Evolutionary conservation across 2,888 invertebrate species (phyloP).

Genomic region (Protonemura montana): DNA sequence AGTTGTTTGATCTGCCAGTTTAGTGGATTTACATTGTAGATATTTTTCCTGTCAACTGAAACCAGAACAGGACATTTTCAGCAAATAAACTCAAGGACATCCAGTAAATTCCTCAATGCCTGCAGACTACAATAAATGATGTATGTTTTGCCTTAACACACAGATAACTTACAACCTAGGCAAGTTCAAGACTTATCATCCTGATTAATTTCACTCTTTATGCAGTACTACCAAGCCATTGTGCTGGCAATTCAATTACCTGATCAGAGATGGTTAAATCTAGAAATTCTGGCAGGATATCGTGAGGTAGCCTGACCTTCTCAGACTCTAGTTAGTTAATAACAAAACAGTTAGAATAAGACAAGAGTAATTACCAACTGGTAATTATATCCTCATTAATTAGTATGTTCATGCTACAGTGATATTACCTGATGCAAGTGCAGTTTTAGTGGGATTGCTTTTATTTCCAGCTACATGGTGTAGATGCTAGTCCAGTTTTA

Average conservation of each 20-base stretch:
- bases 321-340: not conserved
- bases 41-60: not conserved
- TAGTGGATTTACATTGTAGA: not conserved
- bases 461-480: too few species aligned
- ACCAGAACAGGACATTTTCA: conserved; percentile 19
- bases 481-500: too few species aligned
- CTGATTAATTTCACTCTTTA: not conserved
- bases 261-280: too few species aligned
- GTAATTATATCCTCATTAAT: not conserved
- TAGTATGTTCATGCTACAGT: not conserved
- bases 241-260: too few species aligned
- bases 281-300: too few species aligned
- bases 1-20: not conserved
- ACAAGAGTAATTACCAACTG: not conserved
- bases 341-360: not conserved
- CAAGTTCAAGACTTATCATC: conserved; percentile 31
- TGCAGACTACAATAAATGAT: too few species aligned
- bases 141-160: too few species aligned
- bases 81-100: conserved; percentile 24
- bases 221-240: not conserved
- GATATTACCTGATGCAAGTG: too few species aligned
- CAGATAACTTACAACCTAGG: too few species aligned
- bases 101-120: not conserved
- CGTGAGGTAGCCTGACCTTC: not conserved
- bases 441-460: too few species aligned